These are phyloP conservation scores for Jacana jacana DNA, from an alignment of 2,113 vertebrate genomes.

Conservation along the genomic window DNA sequence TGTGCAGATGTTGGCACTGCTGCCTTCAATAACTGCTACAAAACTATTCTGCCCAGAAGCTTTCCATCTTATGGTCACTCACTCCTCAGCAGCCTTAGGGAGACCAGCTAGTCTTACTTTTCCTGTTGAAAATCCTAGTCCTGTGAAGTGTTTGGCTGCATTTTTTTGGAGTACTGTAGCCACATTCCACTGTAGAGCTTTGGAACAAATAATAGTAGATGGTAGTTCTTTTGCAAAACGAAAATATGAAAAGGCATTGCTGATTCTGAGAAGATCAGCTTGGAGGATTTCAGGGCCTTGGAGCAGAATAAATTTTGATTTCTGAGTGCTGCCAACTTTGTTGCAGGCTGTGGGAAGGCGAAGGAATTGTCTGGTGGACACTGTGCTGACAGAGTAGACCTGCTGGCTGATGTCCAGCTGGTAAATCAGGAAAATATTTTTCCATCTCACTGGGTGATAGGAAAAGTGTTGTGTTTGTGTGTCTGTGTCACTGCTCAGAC, in stretches of 20 bases:
- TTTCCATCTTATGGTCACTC: background rate
- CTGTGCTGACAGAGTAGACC: fast-evolving
- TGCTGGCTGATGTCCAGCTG: background rate
- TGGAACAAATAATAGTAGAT: background rate
- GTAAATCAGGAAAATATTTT: background rate
- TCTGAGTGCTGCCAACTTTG: background rate
- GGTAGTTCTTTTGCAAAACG: background rate
- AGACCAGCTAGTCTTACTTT: background rate
- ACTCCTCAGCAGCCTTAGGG: background rate
- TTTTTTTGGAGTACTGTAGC: background rate
- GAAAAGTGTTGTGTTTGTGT: background rate
- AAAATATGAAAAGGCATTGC: background rate
- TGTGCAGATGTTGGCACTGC: background rate
- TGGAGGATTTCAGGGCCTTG: background rate
- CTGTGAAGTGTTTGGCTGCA: background rate
- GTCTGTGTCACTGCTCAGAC: fast-evolving
- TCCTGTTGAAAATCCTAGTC: background rate
- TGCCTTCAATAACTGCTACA: background rate
- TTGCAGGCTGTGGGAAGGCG: background rate
- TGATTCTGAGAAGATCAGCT: background rate
- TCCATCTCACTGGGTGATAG: background rate
- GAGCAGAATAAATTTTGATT: background rate
- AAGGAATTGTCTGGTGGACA: background rate
- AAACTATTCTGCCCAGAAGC: background rate
- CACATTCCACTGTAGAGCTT: background rate